These are phyloP conservation scores for Phenganax stokvisi DNA, from an alignment of 92 coral and sea anemone genomes.

Conservation along the genomic window DNA sequence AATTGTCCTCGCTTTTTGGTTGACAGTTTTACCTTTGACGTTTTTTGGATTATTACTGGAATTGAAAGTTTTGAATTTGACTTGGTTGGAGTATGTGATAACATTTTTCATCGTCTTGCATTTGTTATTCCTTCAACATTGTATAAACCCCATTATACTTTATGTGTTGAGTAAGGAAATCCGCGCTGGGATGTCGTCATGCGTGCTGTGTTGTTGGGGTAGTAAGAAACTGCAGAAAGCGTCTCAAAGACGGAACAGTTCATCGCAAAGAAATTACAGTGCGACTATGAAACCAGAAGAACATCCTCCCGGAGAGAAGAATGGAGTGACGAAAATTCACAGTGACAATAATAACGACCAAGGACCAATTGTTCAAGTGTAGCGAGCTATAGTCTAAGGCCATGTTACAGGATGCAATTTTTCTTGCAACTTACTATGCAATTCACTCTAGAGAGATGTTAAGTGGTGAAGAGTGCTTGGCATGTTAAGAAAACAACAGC, in stretches of 20 bases:
- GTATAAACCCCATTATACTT: conserved; percentile 24
- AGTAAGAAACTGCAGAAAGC: neutral
- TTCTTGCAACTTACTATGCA: too few relatives aligned
- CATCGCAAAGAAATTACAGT: neutral
- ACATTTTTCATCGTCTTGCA: neutral
- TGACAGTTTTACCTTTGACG: conserved; percentile 27
- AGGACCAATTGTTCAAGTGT: conserved; percentile 17
- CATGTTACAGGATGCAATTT: too few relatives aligned
- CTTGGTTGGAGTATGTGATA: neutral
- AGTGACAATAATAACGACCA: neutral
- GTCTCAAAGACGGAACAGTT: neutral
- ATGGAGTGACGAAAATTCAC: neutral
- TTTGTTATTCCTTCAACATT: conserved; percentile 26
- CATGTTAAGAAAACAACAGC: too few relatives aligned
- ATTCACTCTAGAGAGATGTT: too few relatives aligned
- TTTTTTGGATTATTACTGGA: conserved; percentile 10
- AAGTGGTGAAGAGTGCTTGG: too few relatives aligned
- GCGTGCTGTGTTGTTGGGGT: neutral
- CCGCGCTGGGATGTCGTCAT: conserved; percentile 21
- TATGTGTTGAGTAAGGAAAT: conserved; percentile 31
- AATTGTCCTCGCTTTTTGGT: conserved; percentile 34
- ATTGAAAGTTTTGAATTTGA: neutral
- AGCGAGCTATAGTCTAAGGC: neutral
- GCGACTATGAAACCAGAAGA: neutral
- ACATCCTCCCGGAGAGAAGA: neutral